These are phyloP conservation scores for Typhlichthys subterraneus DNA, from an alignment of 2,797 vertebrate species.

Conservation along the genomic window DNA sequence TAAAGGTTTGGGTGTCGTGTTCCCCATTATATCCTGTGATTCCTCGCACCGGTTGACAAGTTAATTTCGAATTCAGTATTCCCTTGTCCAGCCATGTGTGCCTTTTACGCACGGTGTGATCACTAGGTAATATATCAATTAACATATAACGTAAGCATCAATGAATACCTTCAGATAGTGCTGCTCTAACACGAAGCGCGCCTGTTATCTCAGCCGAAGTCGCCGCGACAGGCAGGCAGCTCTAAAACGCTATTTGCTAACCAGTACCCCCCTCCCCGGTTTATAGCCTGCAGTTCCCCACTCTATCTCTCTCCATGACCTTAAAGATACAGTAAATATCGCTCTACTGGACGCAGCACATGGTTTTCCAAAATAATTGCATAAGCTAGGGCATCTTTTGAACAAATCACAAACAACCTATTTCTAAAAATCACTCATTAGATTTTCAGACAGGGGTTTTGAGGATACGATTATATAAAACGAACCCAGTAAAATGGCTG, in stretches of 20 bases:
- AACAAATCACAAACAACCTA: too few species aligned
- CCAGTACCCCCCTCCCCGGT: conserved; percentile 73
- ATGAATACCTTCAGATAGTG: conserved; percentile 23
- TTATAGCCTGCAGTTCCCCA: conserved; percentile 34
- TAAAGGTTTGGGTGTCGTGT: conserved; percentile 80
- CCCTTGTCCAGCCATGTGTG: conserved; percentile 74
- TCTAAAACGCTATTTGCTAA: conserved; percentile 57
- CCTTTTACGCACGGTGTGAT: conserved; percentile 21
- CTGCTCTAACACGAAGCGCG: conserved; percentile 53
- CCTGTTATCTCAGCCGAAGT: conserved; percentile 59
- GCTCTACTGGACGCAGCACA: conserved; percentile 37
- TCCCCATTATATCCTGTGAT: conserved; percentile 80
- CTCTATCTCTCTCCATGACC: conserved; percentile 62
- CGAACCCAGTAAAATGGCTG: background rate
- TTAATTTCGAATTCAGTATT: conserved; percentile 61
- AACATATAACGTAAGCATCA: conserved; percentile 9
- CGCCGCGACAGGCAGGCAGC: conserved; percentile 69
- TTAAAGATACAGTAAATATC: conserved; percentile 77
- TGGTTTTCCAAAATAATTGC: conserved; percentile 39
- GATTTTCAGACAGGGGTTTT: too few species aligned
- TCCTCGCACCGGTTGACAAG: conserved; percentile 68
- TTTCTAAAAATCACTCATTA: too few species aligned
- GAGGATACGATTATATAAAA: background rate
- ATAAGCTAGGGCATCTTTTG: too few species aligned
- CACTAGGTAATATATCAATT: conserved; percentile 25